Base-by-base conservation (phyloP, 2,113 vertebrate species). In the Pedionomus torquatus region DNA sequence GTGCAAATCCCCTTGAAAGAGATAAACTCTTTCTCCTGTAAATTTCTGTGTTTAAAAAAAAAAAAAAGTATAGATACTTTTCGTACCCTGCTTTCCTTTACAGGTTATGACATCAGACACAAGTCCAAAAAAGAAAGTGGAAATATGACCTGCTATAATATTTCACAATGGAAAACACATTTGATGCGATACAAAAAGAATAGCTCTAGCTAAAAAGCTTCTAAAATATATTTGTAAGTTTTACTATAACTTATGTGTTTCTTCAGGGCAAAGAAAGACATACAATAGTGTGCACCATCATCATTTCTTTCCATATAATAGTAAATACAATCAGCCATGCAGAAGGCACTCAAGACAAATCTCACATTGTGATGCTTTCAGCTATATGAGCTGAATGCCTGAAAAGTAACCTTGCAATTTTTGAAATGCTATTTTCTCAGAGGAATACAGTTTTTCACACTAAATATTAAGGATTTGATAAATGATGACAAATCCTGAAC, bases 211-310 rank as follows among this genome's bases (percentile, higher is more conserved):
- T 90, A 84, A 87, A 95, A 90, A 74, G 46, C 28, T 87, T 91
- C 69, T 69, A 57, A 95, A 87, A 70, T 69, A 0, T 81, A 86
- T 92, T 81, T 76, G 76, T 31, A 60, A 70, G 49, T 90, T 90
- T 96, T 93, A 43, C 64, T 68, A 57, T 66, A 90, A 96, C 89
- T 85, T 60, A 85, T 60, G 24, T 70, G 30, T 64, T 90, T 95
- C 58, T 94, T 93, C 43, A 11, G 39, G 75, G 58, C 74, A 94
- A 85, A 92, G n/a, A 60, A 44, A 90, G 52, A 69, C 41, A 87
- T 63, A 70, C 18, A 89, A 70, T 66, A 71, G 43, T 43, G 43
- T 82, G 63, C 28, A 95, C 90, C 26, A 81, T 37, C 69, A 69
- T 65, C 25, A 19, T 86, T 84, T 88, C 93, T 92, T 97, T 52